phyloP scores from a whole-genome alignment of 2,888 invertebrate species.

The Megamerina dolium region DNA sequence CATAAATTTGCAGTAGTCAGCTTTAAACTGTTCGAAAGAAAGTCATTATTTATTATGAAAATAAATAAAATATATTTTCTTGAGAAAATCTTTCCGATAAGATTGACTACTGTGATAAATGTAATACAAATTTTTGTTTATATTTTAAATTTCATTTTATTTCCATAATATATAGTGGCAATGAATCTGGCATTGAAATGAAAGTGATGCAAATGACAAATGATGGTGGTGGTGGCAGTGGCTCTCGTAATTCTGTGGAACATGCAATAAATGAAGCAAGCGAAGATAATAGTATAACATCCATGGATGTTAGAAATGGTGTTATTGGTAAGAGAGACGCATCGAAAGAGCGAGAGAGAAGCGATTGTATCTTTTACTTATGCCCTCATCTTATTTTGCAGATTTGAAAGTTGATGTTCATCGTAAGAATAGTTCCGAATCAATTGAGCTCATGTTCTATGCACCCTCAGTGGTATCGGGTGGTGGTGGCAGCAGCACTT shows the following conservation, averaged over 20 bases:
- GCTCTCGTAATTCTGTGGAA: constrained; percentile 60
- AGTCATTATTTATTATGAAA: constrained; percentile 3
- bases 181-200: constrained; percentile 79
- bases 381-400: constrained; percentile 30
- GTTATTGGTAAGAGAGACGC: constrained; percentile 61
- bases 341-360: too few relatives aligned
- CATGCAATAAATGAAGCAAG: constrained; percentile 51
- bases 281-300: constrained; percentile 48
- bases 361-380: background rate
- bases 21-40: constrained; percentile 1
- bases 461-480: constrained; percentile 46
- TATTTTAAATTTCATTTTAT: background rate
- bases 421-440: constrained; percentile 84
- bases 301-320: constrained; percentile 56
- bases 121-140: constrained; percentile 3
- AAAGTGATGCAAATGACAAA: constrained; percentile 62
- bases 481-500: too few relatives aligned
- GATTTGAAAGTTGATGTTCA: constrained; percentile 92
- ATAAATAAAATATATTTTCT: constrained; percentile 11
- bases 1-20: too few relatives aligned
- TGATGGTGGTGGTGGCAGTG: constrained; percentile 50
- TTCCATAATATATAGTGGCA: constrained; percentile 52
- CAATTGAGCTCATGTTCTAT: constrained; percentile 66
- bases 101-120: too few relatives aligned
- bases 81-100: background rate